Base-by-base conservation (phyloP, 2,797 vertebrate species). In the Ceyx erithaca region DNA sequence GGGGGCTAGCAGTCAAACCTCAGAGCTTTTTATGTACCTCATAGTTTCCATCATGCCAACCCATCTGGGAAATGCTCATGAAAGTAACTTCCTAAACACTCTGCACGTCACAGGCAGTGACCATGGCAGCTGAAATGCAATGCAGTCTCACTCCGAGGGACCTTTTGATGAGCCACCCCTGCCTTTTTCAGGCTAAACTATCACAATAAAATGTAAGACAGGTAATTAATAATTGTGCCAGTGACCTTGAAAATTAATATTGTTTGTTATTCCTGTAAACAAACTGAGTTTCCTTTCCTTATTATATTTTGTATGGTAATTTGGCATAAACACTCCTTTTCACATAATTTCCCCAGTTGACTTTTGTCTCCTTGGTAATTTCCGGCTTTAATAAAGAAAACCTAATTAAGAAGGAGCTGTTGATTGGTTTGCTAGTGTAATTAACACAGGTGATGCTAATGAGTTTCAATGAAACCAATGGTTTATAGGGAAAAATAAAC, bases 371-470 rank as follows among this genome's bases (percentile, higher is more conserved):
- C 98, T 99, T 98, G 98, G 98, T 98, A 98, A 98, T 98, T 98
- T 98, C 97, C 96, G 98, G 98, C 98, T 98, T 98, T 98, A 99
- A 99, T 98, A 99, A 99, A 98, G 98, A 98, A 98, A 98, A 98
- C 98, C 99, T 99, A 99, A 99, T 99, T 99, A 99, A 99, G 98
- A 98, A 98, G 98, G 98, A 98, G 98, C 98, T 98, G 97, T 98
- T 99, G 99, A 99, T 99, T 99, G 99, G 99, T 98, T 99, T 98
- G 98, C 98, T 98, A 98, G 98, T 98, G 98, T 99, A 99, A 99
- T 99, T 99, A 99, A 99, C 99, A 99, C 98, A 99, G 99, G 99
- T 99, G 98, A 99, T 99, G 98, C 98, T 99, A 99, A 99, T 99
- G 98, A 99, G 98, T 98, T 99, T 98, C 99, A 98, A 98, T 98